A percentile compares a stretch with the other conserved stretches of the same genome.
phyloP scores from a whole-genome alignment of 2,888 invertebrate genomes.

The Torymus texanus region DNA sequence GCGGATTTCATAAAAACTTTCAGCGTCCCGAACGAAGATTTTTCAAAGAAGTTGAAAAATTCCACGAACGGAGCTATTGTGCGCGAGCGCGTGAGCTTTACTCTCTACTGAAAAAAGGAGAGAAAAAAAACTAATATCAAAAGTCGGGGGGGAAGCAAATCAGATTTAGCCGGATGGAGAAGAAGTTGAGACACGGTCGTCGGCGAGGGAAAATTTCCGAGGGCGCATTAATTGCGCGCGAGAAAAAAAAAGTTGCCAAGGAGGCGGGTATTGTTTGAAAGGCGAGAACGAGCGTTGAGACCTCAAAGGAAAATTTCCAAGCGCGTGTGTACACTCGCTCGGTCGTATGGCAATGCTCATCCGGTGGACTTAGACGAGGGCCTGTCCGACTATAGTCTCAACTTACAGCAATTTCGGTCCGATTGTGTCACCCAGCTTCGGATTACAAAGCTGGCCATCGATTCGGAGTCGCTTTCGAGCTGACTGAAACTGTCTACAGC shows the following conservation, averaged over 20 bases:
- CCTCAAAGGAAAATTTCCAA: constrained; percentile 22
- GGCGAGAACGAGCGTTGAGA: neutral
- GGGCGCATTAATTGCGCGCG: constrained; percentile 12
- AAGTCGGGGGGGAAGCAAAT: neutral
- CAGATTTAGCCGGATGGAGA: too few species aligned
- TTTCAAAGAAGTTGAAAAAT: too few species aligned
- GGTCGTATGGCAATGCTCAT: constrained; percentile 1
- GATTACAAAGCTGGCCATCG: constrained; percentile 42
- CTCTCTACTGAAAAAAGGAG: neutral
- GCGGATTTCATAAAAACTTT: constrained; percentile 30
- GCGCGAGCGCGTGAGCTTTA: neutral
- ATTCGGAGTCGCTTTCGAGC: neutral
- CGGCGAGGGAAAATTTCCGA: neutral
- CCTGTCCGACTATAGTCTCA: neutral
- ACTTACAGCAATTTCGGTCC: constrained; percentile 40
- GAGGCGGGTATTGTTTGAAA: neutral
- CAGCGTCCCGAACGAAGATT: neutral
- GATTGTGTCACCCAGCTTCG: constrained; percentile 39
- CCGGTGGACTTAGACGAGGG: neutral
- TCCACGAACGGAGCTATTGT: too few species aligned
- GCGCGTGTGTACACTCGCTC: neutral
- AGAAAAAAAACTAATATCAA: constrained; percentile 1
- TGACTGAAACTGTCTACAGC: constrained; percentile 10
- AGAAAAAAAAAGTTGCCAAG: neutral
- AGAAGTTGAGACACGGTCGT: too few species aligned